phyloP scores from a whole-genome alignment of 2,797 vertebrate genomes.

The Coregonus ussuriensis region DNA sequence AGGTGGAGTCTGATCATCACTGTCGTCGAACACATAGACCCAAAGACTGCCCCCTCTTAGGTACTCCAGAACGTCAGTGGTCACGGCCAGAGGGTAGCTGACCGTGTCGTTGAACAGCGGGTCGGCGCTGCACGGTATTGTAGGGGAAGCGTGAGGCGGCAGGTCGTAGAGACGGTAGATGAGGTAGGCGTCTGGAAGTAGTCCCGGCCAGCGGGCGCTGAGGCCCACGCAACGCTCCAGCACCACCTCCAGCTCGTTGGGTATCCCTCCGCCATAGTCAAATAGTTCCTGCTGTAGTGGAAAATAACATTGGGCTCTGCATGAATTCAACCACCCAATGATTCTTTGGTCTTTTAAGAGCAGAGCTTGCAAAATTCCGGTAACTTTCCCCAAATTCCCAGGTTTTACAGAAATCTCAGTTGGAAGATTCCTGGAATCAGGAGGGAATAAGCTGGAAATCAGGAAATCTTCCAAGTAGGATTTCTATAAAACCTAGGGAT shows the following conservation, averaged over 20 bases:
- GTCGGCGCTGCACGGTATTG: constrained; percentile 67
- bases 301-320: background rate
- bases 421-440: background rate
- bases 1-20: constrained; percentile 74
- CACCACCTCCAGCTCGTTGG: constrained; percentile 79
- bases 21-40: constrained; percentile 86
- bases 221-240: constrained; percentile 78
- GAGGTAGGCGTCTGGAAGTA: constrained; percentile 81
- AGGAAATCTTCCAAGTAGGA: background rate
- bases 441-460: background rate
- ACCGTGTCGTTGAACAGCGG: constrained; percentile 78
- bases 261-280: constrained; percentile 69
- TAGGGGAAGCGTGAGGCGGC: constrained; percentile 78
- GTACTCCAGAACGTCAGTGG: constrained; percentile 79
- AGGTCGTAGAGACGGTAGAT: constrained; percentile 86
- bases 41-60: constrained; percentile 76
- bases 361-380: too few species aligned
- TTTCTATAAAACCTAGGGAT: background rate
- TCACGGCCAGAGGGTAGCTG: constrained; percentile 76
- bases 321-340: background rate
- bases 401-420: background rate
- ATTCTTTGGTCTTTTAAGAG: background rate
- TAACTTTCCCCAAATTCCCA: background rate
- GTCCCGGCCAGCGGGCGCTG: constrained; percentile 69
- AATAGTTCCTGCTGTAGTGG: constrained; percentile 52